Conservation (phyloP, 2,113 vertebrate species). For the Ceyx melanurus region DNA sequence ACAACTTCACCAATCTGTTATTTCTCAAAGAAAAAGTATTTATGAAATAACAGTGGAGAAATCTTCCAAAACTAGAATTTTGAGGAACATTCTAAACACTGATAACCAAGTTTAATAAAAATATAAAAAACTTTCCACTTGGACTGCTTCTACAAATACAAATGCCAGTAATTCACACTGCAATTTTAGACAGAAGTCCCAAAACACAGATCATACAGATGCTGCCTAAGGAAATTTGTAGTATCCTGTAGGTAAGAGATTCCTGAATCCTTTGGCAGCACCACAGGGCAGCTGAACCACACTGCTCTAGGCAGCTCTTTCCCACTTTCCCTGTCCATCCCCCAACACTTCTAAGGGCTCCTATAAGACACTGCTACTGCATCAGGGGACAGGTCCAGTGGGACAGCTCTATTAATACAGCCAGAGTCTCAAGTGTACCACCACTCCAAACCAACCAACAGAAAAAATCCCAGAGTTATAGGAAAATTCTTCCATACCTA, state of each 20-base stretch:
- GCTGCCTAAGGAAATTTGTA: background rate
- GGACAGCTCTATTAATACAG: background rate
- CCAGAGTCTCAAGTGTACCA: background rate
- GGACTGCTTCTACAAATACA: background rate
- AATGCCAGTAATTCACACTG: background rate
- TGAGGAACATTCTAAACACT: background rate
- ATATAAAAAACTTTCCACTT: background rate
- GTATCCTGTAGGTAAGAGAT: background rate
- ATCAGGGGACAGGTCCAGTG: background rate
- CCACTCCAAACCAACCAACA: background rate
- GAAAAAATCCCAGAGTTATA: background rate
- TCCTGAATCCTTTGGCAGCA: background rate
- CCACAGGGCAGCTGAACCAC: background rate
- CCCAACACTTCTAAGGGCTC: background rate
- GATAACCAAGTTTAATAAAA: background rate
- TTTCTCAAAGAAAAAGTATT: background rate
- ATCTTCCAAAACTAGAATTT: background rate
- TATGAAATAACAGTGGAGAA: background rate
- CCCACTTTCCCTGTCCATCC: background rate
- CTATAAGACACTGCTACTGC: background rate
- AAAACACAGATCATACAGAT: fast-evolving
- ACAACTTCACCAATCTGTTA: background rate
- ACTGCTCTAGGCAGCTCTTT: background rate
- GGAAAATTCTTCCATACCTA: background rate
- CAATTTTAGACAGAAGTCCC: background rate